Percentiles rank a stretch among this genome's conserved stretches.
Evolutionary conservation across 1,140 invertebrate species (phyloP).

Genomic region (Drosophila parabipectinata): DNA sequence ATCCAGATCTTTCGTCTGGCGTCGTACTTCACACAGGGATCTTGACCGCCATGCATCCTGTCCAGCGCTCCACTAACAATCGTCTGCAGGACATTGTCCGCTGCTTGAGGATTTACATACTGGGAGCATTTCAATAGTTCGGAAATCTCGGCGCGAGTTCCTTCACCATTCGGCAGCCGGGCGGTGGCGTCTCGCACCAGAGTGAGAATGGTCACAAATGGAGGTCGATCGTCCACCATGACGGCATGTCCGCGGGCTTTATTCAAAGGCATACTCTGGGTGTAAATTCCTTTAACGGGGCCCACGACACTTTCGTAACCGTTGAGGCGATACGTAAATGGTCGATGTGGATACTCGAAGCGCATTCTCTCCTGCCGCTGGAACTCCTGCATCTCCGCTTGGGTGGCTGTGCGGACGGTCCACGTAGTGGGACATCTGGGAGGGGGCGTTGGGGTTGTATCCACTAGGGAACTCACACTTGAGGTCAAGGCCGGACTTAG

Average conservation of each 20-base stretch:
- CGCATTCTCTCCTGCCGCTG: constrained; percentile 88
- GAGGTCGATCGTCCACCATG: constrained; percentile 92
- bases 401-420: constrained; percentile 91
- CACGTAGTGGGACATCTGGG: constrained; percentile 89
- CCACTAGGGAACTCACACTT: constrained; percentile 8
- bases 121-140: constrained; percentile 87
- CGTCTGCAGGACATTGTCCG: constrained; percentile 90
- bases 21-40: constrained; percentile 96
- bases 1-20: constrained; percentile 95
- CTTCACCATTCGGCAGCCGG: constrained; percentile 96
- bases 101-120: constrained; percentile 90
- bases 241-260: constrained; percentile 92
- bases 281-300: constrained; percentile 94
- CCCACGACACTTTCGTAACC: constrained; percentile 95
- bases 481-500: constrained; percentile 1
- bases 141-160: constrained; percentile 93
- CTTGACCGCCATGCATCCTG: constrained; percentile 93
- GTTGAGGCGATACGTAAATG: constrained; percentile 93
- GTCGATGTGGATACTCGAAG: constrained; percentile 93
- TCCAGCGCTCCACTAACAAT: constrained; percentile 95
- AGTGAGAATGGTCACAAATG: constrained; percentile 95
- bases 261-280: constrained; percentile 85
- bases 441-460: constrained; percentile 85
- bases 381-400: constrained; percentile 91
- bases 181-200: constrained; percentile 96